These are phyloP conservation scores for Orientallactaga bullata DNA, from an alignment of 2,113 vertebrate genomes.

Conservation along the genomic window DNA sequence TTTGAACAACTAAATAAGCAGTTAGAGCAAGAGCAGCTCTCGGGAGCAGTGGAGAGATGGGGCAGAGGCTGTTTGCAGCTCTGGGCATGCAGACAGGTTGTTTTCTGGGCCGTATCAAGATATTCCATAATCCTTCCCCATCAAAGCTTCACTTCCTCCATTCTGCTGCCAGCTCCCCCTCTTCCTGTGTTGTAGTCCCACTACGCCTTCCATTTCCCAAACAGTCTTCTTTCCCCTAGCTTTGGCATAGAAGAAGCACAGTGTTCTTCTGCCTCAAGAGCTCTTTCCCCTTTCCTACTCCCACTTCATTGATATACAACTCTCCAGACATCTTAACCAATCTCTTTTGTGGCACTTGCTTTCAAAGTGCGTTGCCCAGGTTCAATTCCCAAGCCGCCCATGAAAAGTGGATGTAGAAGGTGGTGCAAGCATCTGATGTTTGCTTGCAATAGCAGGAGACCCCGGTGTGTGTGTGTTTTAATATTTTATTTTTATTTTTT, in stretches of 20 bases:
- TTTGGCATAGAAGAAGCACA: background rate
- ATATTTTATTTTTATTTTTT: no score
- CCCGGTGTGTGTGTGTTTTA: no score
- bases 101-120: background rate
- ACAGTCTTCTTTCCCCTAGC: no score
- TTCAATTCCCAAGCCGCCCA: no score
- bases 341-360: no score
- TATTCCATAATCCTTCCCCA: no score
- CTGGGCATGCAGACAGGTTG: background rate
- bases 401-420: no score
- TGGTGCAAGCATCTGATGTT: no score
- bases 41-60: background rate
- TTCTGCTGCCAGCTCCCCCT: background rate
- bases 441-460: no score
- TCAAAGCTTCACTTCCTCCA: no score
- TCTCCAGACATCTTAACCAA: background rate
- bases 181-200: no score
- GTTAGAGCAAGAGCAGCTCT: background rate
- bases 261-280: background rate
- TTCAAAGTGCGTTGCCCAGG: background rate
- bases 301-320: background rate
- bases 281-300: background rate
- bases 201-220: no score
- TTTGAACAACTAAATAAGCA: background rate
- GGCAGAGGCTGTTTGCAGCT: background rate